Conservation (phyloP, 2,888 invertebrate species). For the Metalampra italica region DNA sequence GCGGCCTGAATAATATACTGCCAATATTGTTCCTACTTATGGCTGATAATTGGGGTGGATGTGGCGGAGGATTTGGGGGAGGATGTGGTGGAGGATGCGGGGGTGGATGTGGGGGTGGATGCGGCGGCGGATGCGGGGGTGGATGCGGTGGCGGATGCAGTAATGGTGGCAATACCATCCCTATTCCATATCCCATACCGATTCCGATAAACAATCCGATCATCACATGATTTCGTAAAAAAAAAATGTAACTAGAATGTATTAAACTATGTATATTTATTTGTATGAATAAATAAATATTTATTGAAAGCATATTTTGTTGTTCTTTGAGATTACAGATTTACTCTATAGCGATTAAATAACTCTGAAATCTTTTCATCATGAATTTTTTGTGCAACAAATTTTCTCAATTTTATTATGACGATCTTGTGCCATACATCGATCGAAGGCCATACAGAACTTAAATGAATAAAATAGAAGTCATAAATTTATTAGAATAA, state of each 20-base stretch:
- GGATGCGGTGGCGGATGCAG: conserved; percentile 23
- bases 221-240: conserved; percentile 14
- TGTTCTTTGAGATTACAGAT: too few species aligned
- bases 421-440: too few species aligned
- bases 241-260: background rate
- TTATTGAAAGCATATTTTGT: too few species aligned
- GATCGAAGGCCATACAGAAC: too few species aligned
- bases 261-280: too few species aligned
- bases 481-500: too few species aligned
- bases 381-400: too few species aligned
- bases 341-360: too few species aligned
- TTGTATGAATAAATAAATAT: too few species aligned
- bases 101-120: conserved; percentile 13
- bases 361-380: too few species aligned
- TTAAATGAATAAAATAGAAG: too few species aligned
- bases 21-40: conserved; percentile 45
- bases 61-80: conserved; percentile 11
- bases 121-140: conserved; percentile 12
- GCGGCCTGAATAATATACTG: conserved; percentile 30
- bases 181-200: conserved; percentile 44
- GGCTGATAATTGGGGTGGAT: conserved; percentile 27
- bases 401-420: too few species aligned
- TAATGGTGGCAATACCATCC: conserved; percentile 22
- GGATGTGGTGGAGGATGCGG: conserved; percentile 20
- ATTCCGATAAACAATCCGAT: conserved; percentile 32